phyloP scores from a whole-genome alignment of 2,888 invertebrate genomes.

The Carcina quercana region DNA sequence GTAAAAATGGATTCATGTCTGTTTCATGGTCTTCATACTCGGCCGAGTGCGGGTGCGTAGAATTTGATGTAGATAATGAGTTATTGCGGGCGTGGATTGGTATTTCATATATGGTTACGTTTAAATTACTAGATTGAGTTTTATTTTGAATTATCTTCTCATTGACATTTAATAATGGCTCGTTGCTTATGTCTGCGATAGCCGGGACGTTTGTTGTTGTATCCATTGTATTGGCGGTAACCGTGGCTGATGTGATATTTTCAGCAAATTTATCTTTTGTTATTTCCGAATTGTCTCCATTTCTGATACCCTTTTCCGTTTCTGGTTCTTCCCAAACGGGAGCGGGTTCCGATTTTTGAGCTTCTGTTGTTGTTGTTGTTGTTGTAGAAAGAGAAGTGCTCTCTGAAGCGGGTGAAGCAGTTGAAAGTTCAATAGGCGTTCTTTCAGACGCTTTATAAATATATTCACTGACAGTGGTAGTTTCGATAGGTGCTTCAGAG shows the following conservation, averaged over 20 bases:
- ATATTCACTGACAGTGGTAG: conserved; percentile 50
- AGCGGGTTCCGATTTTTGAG: conserved; percentile 32
- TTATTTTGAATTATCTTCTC: conserved; percentile 23
- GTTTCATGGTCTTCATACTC: conserved; percentile 63
- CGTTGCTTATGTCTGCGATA: conserved; percentile 12
- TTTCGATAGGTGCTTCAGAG: conserved; percentile 35
- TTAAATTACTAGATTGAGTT: conserved; percentile 45
- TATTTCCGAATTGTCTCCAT: conserved; percentile 24
- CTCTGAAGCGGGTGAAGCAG: conserved; percentile 7
- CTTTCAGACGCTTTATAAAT: conserved; percentile 46
- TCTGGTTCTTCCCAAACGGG: conserved; percentile 59
- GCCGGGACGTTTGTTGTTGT: conserved; percentile 10
- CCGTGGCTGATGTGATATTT: conserved; percentile 15
- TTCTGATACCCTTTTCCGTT: conserved; percentile 22
- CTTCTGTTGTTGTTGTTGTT: background rate
- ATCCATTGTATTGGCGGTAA: conserved; percentile 16
- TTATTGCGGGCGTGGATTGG: conserved; percentile 40
- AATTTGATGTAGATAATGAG: conserved; percentile 30
- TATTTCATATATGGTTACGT: conserved; percentile 63
- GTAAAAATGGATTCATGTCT: conserved; percentile 80
- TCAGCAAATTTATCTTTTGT: conserved; percentile 4
- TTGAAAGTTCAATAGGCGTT: conserved; percentile 15
- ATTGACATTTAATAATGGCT: conserved; percentile 6
- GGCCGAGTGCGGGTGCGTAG: conserved; percentile 34
- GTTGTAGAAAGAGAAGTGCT: too few species aligned